Evolutionary conservation across 2,888 invertebrate species (phyloP), one percentile per base, ranked within the genome.

Genomic region (Lobophora halterata): DNA sequence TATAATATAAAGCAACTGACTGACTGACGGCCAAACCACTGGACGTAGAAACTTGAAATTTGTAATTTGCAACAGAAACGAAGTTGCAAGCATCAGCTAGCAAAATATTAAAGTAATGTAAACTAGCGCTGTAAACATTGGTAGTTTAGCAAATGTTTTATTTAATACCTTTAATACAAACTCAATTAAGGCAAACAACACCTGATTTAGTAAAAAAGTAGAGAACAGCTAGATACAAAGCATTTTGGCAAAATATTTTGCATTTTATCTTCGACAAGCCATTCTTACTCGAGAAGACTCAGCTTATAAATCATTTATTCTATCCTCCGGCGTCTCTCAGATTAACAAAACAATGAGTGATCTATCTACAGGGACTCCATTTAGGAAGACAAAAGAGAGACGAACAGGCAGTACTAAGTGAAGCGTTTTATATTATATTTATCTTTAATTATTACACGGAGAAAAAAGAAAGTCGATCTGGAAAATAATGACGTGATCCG

Each of bases 401-500:
- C n/a, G 64, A 41, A 67, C 59, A 68, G 20, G 55, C 42, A 48
- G 71, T 36, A 42, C 64, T 73, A 78, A 85, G 75, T 77, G 80
- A 61, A 81, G 69, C 81, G 72, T 77, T 85, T 82, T 79, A 78
- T 87, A 79, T 82, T 79, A 79, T 86, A 83, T 87, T 86, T 86
- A 86, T 82, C 80, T 87, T 87, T 86, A 85, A 86, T 87, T 85
- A 85, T 71, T 76, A 83, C 83, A 83, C 71, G 55, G 66, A 61
- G 61, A 65, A 64, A 66, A 62, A 65, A 62, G 61, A 63, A 67
- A 67, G 53, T 65, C 28, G 53, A 69, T 71, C 61, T 64, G 55
- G 55, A 58, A 65, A 79, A 83, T 83, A 85, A 86, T 79, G 76
- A 79, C 73, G 77, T 70, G 78, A 79, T 77, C 75, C 78, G 73